Percentiles rank a stretch among this genome's conserved stretches.
Evolutionary conservation across 2,113 vertebrate genomes (phyloP).

Genomic region (Camarhynchus parvulus): DNA sequence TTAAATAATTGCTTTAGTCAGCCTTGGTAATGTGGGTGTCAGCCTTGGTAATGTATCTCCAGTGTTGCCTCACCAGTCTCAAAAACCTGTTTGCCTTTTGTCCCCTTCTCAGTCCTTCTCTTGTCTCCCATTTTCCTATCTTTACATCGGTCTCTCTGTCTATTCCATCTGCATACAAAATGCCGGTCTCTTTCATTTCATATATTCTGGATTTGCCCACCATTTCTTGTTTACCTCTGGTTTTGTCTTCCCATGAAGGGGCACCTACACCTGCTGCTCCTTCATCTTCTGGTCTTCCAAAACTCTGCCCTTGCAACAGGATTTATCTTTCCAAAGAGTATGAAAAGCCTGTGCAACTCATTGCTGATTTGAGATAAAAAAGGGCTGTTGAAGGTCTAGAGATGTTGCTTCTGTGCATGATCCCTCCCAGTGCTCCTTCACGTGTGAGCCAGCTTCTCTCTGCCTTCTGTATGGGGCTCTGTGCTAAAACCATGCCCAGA

Average conservation of each 20-base stretch:
- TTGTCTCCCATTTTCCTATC: background rate
- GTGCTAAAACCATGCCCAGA: background rate
- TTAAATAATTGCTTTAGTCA: background rate
- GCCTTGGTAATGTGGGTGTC: background rate
- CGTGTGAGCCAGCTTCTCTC: background rate
- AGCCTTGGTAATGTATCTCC: background rate
- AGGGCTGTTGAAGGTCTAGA: background rate
- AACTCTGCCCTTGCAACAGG: background rate
- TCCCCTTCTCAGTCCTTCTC: background rate
- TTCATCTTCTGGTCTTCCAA: background rate
- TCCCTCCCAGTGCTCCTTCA: background rate
- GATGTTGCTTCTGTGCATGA: rapidly evolving
- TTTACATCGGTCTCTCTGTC: background rate
- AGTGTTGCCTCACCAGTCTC: background rate
- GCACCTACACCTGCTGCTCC: background rate
- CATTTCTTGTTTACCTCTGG: background rate
- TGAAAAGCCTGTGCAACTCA: background rate
- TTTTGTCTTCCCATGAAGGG: background rate
- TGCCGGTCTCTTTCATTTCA: background rate
- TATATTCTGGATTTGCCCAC: background rate
- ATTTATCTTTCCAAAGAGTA: background rate
- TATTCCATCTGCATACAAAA: background rate
- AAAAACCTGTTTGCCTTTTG: background rate
- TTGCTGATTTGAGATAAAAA: background rate
- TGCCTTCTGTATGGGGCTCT: background rate